Base-by-base conservation (phyloP, 1,140 invertebrate species). In the Procambarus clarkii region DNA sequence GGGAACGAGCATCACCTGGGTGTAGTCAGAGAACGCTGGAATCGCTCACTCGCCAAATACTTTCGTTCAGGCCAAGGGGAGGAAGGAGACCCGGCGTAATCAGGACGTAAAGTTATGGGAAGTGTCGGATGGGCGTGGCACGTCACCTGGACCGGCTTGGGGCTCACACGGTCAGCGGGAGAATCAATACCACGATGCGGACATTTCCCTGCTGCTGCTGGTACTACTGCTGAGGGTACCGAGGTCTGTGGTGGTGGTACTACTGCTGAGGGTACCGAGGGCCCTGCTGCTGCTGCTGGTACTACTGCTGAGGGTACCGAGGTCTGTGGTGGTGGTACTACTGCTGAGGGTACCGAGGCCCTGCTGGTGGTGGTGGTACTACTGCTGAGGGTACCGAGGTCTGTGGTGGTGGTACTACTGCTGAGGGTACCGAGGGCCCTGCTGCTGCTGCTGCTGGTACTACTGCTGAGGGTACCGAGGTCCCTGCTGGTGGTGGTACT, bases 131-230 rank as follows among this genome's bases (percentile, higher is more conserved):
- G 77, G 77, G 77, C 45, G 77, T 79, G 77, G 77, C 77, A 21
- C 44, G 44, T 79, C 77, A 79, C 77, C 77, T 79, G 77, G 45
- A 45, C 77, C n/a, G 45, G 77, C 69, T 5, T 34, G 77, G 77
- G 8, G 13, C 77, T 79, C 44, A 21, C 77, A 48, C 77, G 77
- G 77, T 79, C 77, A 79, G 45, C 77, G 77, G 45, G 45, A 50
- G 77, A 79, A 79, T 79, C 77, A 79, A 79, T 79, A 79, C 77
- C 24, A 79, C 77, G 48, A 79, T 79, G 77, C 77, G 77, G 77
- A 79, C 45, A 79, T 79, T 79, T 79, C 77, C 77, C 77, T 77
- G 76, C 77, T 24, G 77, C 77, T 50, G 13, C 77, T 50, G 45
- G 44, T 46, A 45, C 13, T 79, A 79, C 77, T 50, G 4, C 77